phyloP scores from a whole-genome alignment of 1,140 invertebrate species.

The Oryctes rhinoceros region DNA sequence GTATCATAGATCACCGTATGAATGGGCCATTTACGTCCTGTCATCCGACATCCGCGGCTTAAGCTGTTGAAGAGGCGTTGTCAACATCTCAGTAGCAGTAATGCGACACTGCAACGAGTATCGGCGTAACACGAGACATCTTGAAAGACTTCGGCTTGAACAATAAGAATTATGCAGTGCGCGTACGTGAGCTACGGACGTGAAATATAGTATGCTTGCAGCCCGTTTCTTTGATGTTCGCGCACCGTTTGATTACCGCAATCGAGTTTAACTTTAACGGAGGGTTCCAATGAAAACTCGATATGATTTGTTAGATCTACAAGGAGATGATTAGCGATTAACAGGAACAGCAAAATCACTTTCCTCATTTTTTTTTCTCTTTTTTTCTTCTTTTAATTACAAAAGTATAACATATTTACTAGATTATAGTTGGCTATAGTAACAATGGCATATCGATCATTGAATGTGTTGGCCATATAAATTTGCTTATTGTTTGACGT shows the following conservation, averaged over 20 bases:
- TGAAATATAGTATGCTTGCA: neutral
- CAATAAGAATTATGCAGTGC: constrained; percentile 32
- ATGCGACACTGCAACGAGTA: constrained; percentile 27
- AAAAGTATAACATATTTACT: no score
- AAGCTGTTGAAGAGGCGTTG: constrained; percentile 42
- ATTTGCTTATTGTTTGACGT: no score
- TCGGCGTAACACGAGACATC: constrained; percentile 31
- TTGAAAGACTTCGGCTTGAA: constrained; percentile 39
- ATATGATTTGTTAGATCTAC: no score
- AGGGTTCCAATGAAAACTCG: no score
- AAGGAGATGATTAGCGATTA: no score
- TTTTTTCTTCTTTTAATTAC: no score
- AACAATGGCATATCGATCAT: no score
- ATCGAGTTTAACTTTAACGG: no score
- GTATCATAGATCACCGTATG: constrained; percentile 41
- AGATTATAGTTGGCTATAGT: no score
- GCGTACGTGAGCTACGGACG: neutral
- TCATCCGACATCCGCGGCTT: constrained; percentile 42
- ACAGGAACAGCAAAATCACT: no score
- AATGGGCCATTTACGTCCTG: constrained; percentile 37
- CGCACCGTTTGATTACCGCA: neutral
- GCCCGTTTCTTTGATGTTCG: constrained; percentile 6
- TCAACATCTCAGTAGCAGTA: constrained; percentile 42
- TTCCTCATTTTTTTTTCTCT: no score
- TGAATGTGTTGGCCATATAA: no score